Conservation (phyloP, 2,888 invertebrate genomes). For the Epirrhoe tristata region DNA sequence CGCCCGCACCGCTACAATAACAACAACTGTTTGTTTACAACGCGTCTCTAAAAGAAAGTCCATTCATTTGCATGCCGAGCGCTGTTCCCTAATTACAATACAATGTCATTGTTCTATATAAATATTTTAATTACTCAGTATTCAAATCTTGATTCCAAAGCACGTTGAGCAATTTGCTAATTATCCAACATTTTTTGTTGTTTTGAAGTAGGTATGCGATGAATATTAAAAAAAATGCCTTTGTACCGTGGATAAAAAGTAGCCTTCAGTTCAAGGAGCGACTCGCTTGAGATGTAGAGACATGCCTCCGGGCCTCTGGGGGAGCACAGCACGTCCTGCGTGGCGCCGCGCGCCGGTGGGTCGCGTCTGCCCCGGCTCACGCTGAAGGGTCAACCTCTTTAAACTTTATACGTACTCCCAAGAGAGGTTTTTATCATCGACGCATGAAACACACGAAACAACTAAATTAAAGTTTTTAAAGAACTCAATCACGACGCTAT, state of each 20-base stretch:
- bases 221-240: constrained; percentile 21
- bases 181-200: constrained; percentile 37
- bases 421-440: background rate
- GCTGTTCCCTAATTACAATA: constrained; percentile 40
- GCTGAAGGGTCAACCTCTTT: constrained; percentile 17
- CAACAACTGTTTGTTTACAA: constrained; percentile 32
- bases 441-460: background rate
- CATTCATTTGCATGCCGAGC: constrained; percentile 46
- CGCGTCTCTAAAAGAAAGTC: constrained; percentile 47
- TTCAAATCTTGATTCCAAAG: constrained; percentile 38
- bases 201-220: constrained; percentile 19
- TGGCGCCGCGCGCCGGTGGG: background rate
- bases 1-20: constrained; percentile 20
- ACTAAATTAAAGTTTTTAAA: background rate
- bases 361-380: background rate
- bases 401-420: constrained; percentile 14
- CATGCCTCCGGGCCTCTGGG: background rate
- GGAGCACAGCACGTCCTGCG: background rate
- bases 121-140: constrained; percentile 39
- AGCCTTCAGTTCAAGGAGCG: background rate
- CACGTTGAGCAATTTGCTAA: constrained; percentile 40
- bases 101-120: constrained; percentile 43
- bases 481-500: too few relatives aligned
- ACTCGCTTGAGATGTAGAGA: background rate
- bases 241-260: constrained; percentile 8